Evolutionary conservation across 2,888 invertebrate species (phyloP), one percentile per base, ranked within the genome.

Genomic region (Aphidius colemani): DNA sequence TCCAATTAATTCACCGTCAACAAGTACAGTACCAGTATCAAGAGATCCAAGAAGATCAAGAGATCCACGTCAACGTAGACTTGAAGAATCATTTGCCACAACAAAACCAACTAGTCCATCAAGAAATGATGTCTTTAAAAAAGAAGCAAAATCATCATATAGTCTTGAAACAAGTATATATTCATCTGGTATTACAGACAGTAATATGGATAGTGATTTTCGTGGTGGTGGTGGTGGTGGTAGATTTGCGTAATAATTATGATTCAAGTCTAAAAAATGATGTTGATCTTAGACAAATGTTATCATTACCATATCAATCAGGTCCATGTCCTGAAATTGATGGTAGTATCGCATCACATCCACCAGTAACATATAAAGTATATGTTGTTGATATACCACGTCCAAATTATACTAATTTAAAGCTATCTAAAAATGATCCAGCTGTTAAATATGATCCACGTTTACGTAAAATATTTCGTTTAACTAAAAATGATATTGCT

Each of bases 261-360:
- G n/a, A 72, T 0, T 72, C 75, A 3, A 71, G 71, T 1, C 3
- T 18, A 18, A 77, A 85, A 11, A 83, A 85, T 9, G 94, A 94
- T 75, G 88, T 91, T 45, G 94, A 94, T 82, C 85, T 94, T 68
- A 86, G 94, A 39, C 84, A 85, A 65, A 81, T 82, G 75, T 82
- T 92, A 71, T 86, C 87, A 40, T 80, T 91, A 64, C 92, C 93
- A 0, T 93, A 94, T 75, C 92, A 93, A 79, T 88, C 91, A 7
- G 88, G 88, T 90, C 93, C 94, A 0, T 94, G 94, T 40, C 91
- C 90, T 0, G 95, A 95, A 84, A 94, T 95, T 67, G 92, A 94
- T 76, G 94, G 91, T 7, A 92, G 92, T 46, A 86, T 92, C 53
- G 88, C 88, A 59, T 90, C 91, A 50, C 94, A 94, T 78, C 88